Base-by-base conservation (phyloP, 2,113 vertebrate genomes). In the Megatriorchis doriae region DNA sequence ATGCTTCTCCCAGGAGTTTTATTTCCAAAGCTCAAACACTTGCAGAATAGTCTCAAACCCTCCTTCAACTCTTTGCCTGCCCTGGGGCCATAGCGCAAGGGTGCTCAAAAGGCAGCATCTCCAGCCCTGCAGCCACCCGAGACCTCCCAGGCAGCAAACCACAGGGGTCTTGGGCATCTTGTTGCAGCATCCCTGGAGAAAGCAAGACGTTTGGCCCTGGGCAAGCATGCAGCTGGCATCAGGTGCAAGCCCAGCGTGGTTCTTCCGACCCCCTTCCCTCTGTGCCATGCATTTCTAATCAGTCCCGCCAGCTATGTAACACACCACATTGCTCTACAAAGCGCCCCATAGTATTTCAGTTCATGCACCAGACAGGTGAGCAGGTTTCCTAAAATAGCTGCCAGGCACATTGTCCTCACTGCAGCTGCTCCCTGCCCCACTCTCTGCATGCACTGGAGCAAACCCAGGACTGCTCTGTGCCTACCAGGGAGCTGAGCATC, bases 241-340 rank as follows among this genome's bases (percentile, higher is more conserved):
- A 0, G 53, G 20, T 40, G 26, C 1, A 2, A 58, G 31, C 42
- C 50, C 1, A 2, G 58, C 3, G 0, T 1, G 10, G 32, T n/a
- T 68, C 25, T 4, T 68, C 62, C 1, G 4, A 42, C 13, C 22
- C 29, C 26, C 26, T 68, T 74, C 38, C 38, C 67, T 40, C 82
- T 53, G 29, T 47, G 40, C 40, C 52, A 4, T 2, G 9, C 3
- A 1, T 48, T 74, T 74, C 53, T 47, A 13, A n/a, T 25, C 29
- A n/a, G 52, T n/a, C 36, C 31, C 3, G 7, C 43, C 10, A 6
- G 66, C 56, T 25, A 56, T 10, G 3, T 32, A 65, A 65, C 9
- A 4, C 43, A 23, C 36, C 43, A 59, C 3, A 1, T 4, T 13
- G 29, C 45, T 58, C 66, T 26, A 38, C 59, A 38, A 36, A 56